Conservation (phyloP, 2,797 vertebrate genomes). For the Gila robusta region DNA sequence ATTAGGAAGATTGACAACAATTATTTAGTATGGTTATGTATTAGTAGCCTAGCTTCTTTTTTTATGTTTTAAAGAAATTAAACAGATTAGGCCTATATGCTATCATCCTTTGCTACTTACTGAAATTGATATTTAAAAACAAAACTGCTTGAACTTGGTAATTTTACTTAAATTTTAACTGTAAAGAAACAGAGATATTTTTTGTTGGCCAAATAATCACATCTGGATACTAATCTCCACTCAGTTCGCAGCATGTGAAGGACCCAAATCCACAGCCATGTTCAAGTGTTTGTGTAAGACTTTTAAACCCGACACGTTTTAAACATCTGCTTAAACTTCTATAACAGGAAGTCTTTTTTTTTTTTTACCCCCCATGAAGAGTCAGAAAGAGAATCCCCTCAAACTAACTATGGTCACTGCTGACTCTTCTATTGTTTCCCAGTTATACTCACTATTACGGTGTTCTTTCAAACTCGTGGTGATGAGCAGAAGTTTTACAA, state of each 20-base stretch:
- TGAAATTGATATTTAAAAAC: neutral
- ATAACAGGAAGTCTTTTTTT: constrained; percentile 22
- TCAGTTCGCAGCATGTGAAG: neutral
- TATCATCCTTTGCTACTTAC: neutral
- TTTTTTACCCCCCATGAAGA: neutral
- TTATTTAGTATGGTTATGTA: too few relatives aligned
- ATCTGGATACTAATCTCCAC: neutral
- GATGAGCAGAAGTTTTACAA: neutral
- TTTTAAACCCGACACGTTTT: neutral
- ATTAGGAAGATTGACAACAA: too few relatives aligned
- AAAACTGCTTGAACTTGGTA: neutral
- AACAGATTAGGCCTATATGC: neutral
- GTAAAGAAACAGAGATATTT: neutral
- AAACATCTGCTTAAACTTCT: constrained; percentile 33
- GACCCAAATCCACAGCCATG: constrained; percentile 21
- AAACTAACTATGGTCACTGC: neutral
- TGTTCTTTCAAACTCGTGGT: neutral
- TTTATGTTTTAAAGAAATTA: neutral
- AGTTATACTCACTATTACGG: neutral
- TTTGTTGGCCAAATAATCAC: neutral
- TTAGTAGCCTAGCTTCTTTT: too few relatives aligned
- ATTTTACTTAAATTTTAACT: neutral
- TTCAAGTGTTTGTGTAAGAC: constrained; percentile 20
- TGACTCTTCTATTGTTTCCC: neutral
- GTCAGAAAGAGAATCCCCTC: neutral